A percentile compares a stretch with the other conserved stretches of the same genome.
Evolutionary conservation across 2,113 vertebrate species (phyloP).

Genomic region (Circaetus cinerascens): DNA sequence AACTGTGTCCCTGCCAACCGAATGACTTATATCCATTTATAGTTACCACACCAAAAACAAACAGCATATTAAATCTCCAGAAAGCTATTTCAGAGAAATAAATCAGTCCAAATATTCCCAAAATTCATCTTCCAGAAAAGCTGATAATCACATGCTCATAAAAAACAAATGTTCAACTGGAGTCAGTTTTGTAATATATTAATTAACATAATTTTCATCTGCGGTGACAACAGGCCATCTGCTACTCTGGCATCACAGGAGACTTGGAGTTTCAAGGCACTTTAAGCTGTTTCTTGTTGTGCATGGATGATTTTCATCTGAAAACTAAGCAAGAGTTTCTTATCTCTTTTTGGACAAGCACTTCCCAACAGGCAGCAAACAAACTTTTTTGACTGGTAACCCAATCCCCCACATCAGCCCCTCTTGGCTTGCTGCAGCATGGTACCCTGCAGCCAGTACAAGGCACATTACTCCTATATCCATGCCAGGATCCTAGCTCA

Average conservation of each 20-base stretch:
- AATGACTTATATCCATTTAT: neutral
- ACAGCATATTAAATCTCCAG: neutral
- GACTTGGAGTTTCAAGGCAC: neutral
- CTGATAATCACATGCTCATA: constrained; percentile 25
- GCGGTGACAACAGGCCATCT: constrained; percentile 62
- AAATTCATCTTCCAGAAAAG: constrained; percentile 44
- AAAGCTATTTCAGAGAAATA: constrained; percentile 15
- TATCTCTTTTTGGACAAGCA: neutral
- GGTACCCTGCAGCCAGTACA: neutral
- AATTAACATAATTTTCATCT: constrained; percentile 62
- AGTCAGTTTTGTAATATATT: constrained; percentile 52
- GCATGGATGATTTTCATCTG: neutral
- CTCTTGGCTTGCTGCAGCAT: rapidly evolving
- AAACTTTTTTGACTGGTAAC: neutral
- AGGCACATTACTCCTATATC: neutral
- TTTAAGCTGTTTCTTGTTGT: neutral
- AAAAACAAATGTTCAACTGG: constrained; percentile 16
- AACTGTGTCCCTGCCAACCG: neutral
- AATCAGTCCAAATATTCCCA: neutral
- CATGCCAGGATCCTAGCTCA: neutral
- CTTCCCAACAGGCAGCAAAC: neutral
- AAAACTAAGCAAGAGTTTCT: neutral
- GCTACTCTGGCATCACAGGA: constrained; percentile 22
- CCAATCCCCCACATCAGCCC: neutral
- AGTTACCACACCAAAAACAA: constrained; percentile 6